Evolutionary conservation across 2,888 invertebrate genomes (phyloP).

Genomic region (Thymelicus lineola): DNA sequence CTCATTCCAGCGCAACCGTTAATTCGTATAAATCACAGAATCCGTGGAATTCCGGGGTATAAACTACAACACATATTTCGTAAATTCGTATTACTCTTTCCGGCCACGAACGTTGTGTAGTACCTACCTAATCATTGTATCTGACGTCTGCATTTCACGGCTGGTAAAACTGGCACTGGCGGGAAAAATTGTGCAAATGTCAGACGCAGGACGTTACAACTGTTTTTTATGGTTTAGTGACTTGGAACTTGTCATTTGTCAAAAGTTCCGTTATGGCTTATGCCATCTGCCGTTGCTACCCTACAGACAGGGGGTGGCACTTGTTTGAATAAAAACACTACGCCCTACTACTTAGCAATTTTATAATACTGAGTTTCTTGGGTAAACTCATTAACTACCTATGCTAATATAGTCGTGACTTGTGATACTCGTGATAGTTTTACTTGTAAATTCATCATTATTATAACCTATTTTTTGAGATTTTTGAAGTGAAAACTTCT

Average conservation of each 20-base stretch:
- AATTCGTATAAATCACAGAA: too few relatives aligned
- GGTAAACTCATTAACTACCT: too few relatives aligned
- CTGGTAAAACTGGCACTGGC: constrained; percentile 50
- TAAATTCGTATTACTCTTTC: not conserved
- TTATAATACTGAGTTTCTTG: too few relatives aligned
- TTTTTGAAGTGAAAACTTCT: too few relatives aligned
- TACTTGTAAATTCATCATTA: too few relatives aligned
- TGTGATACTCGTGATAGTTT: too few relatives aligned
- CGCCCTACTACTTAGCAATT: too few relatives aligned
- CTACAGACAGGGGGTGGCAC: not conserved
- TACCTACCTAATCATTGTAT: constrained; percentile 14
- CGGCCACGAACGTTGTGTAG: not conserved
- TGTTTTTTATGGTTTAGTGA: constrained; percentile 17
- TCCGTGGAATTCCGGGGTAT: too few relatives aligned
- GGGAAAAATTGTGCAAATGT: constrained; percentile 69
- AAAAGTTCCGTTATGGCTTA: not conserved
- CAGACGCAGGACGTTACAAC: constrained; percentile 52
- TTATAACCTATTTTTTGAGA: too few relatives aligned
- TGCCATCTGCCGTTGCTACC: not conserved
- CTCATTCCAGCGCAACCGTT: too few relatives aligned
- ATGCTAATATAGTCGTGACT: too few relatives aligned
- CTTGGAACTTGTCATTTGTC: constrained; percentile 2
- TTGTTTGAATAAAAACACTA: not conserved
- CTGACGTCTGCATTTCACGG: constrained; percentile 51
- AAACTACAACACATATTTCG: not conserved